Conservation (phyloP, 2,888 invertebrate species). For the Mongoloraphidia duomilia region DNA sequence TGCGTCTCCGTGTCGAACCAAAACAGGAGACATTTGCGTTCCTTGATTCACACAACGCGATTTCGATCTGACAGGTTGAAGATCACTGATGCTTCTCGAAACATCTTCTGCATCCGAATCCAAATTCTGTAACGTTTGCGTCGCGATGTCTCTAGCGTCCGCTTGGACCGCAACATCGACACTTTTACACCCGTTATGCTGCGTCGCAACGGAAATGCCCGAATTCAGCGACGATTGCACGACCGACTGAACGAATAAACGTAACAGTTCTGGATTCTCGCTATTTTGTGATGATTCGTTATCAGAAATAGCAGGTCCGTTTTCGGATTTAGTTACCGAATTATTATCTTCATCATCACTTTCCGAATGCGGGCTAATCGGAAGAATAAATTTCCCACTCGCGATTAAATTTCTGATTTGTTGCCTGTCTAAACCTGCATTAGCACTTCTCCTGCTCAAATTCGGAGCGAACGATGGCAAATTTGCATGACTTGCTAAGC, state of each 20-base stretch:
- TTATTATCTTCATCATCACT: conserved; percentile 29
- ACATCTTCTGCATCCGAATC: conserved; percentile 12
- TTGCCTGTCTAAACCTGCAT: conserved; percentile 34
- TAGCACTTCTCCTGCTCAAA: conserved; percentile 34
- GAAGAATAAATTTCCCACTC: conserved; percentile 25
- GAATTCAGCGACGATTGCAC: conserved; percentile 31
- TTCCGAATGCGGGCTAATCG: conserved; percentile 20
- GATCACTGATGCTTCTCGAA: conserved; percentile 8
- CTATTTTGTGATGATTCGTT: conserved; percentile 26
- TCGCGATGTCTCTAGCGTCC: conserved; percentile 36
- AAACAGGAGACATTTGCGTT: conserved; percentile 14
- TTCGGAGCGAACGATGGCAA: conserved; percentile 41
- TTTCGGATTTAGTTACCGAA: conserved; percentile 29
- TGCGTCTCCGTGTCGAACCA: conserved; percentile 16
- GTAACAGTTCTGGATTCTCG: conserved; percentile 32
- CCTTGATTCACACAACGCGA: conserved; percentile 13
- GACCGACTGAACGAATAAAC: too few relatives aligned
- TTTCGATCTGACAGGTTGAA: conserved; percentile 13
- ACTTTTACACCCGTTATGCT: conserved; percentile 17
- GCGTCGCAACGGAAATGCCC: conserved; percentile 31
- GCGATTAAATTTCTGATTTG: conserved; percentile 25
- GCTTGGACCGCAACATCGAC: conserved; percentile 44
- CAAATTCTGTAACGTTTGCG: conserved; percentile 25
- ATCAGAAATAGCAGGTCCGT: conserved; percentile 20
- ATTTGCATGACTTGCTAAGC: conserved; percentile 18